A percentile compares a stretch with the other conserved stretches of the same genome.
Evolutionary conservation across 2,797 vertebrate genomes (phyloP).

Genomic region (Sebastolobus altivelis): DNA sequence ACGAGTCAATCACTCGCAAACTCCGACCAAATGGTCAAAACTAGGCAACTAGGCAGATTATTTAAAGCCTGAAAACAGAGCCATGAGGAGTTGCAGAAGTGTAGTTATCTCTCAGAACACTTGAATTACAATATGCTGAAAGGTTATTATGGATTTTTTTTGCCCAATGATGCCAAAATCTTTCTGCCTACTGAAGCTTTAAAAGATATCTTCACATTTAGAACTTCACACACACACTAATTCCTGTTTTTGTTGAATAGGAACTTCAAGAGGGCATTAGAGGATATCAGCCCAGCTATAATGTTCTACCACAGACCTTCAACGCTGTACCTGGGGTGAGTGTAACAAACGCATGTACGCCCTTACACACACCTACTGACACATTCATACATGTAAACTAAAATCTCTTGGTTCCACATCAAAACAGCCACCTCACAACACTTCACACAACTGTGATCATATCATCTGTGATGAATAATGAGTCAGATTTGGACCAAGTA

Average conservation of each 20-base stretch:
- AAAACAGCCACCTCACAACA: not conserved
- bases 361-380: not conserved
- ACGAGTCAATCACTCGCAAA: too few species aligned
- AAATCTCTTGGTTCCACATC: not conserved
- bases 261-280: constrained; percentile 74
- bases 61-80: too few species aligned
- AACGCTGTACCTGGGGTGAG: constrained; percentile 71
- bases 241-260: constrained; percentile 36
- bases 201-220: not conserved
- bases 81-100: too few species aligned
- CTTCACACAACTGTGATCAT: too few species aligned
- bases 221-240: not conserved
- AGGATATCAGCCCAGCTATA: constrained; percentile 77
- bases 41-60: too few species aligned
- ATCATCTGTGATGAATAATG: not conserved
- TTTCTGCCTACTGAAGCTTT: too few species aligned
- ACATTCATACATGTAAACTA: not conserved
- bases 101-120: too few species aligned
- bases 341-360: not conserved
- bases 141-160: too few species aligned
- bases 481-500: not conserved
- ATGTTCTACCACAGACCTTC: constrained; percentile 66
- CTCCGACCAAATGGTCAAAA: too few species aligned
- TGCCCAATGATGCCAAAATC: too few species aligned
- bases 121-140: too few species aligned